Conservation (phyloP, 2,888 invertebrate species). For the Dicycla oo region DNA sequence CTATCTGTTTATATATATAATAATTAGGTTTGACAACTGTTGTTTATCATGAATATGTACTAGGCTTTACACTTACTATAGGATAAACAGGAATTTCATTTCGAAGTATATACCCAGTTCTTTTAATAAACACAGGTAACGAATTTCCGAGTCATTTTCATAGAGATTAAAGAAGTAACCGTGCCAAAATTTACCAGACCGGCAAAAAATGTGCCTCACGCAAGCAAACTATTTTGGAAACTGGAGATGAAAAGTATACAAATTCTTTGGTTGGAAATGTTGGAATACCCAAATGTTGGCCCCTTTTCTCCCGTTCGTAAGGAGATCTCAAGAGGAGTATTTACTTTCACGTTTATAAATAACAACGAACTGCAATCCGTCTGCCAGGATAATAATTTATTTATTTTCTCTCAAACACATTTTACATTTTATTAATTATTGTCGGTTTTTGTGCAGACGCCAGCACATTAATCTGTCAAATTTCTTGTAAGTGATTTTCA, state of each 20-base stretch:
- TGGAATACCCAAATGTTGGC: constrained; percentile 18
- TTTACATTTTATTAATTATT: too few species aligned
- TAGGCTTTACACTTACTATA: too few species aligned
- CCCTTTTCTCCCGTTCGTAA: background rate
- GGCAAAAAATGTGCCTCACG: constrained; percentile 25
- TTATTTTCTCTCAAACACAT: too few species aligned
- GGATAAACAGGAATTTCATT: background rate
- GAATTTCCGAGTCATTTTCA: constrained; percentile 20
- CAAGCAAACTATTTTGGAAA: constrained; percentile 43
- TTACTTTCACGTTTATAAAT: constrained; percentile 4
- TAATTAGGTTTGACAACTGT: too few species aligned
- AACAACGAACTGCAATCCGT: background rate
- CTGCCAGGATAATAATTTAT: background rate
- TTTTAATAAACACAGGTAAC: constrained; percentile 25
- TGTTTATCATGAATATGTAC: too few species aligned
- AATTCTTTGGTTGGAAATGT: constrained; percentile 22
- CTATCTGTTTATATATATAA: too few species aligned
- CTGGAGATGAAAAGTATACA: background rate
- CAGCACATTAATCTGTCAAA: too few species aligned
- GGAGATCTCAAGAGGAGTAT: constrained; percentile 1
- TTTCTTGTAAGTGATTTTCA: too few species aligned
- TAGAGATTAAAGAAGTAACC: constrained; percentile 5
- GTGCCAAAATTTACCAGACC: constrained; percentile 47
- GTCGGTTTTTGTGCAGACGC: too few species aligned
- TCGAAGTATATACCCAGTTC: background rate